phyloP scores from a whole-genome alignment of 2,888 invertebrate genomes.

The Stramonita haemastoma region DNA sequence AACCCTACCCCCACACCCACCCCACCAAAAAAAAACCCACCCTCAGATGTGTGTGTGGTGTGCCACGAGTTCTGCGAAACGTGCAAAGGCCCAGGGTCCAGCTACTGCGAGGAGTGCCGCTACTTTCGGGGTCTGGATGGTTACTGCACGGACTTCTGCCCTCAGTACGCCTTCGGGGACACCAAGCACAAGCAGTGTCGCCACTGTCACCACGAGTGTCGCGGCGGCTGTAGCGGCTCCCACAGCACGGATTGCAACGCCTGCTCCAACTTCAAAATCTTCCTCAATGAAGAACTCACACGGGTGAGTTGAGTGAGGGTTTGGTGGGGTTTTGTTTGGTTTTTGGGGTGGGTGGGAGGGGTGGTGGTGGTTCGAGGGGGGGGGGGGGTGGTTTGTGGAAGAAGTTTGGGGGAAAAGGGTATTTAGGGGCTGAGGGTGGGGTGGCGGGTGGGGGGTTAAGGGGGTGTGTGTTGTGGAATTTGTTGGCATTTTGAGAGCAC shows the following conservation, averaged over 20 bases:
- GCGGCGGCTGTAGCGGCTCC: slow-evolving; percentile 80
- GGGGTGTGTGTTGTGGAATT: too few relatives aligned
- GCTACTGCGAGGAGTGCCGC: slow-evolving; percentile 90
- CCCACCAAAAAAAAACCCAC: background rate
- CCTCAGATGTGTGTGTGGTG: slow-evolving; percentile 84
- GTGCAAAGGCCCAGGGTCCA: slow-evolving; percentile 91
- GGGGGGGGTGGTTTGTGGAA: background rate
- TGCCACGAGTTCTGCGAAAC: slow-evolving; percentile 93
- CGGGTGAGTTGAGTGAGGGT: background rate
- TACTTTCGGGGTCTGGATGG: slow-evolving; percentile 88
- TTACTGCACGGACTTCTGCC: slow-evolving; percentile 85
- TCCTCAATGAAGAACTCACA: slow-evolving; percentile 49
- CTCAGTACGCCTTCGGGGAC: slow-evolving; percentile 90
- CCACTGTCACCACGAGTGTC: slow-evolving; percentile 89
- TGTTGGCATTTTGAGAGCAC: too few relatives aligned
- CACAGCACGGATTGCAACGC: slow-evolving; percentile 64
- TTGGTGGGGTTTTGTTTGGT: background rate
- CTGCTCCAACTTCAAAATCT: slow-evolving; percentile 71
- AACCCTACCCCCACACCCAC: background rate
- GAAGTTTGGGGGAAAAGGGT: background rate
- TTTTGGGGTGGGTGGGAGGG: background rate
- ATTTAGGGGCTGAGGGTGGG: background rate
- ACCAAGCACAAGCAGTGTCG: slow-evolving; percentile 85
- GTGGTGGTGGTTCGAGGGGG: background rate
- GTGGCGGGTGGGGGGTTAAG: too few relatives aligned